Percentiles rank a stretch among this genome's conserved stretches.
Evolutionary conservation across 2,888 invertebrate genomes (phyloP).

Genomic region (Mythimna loreyi): DNA sequence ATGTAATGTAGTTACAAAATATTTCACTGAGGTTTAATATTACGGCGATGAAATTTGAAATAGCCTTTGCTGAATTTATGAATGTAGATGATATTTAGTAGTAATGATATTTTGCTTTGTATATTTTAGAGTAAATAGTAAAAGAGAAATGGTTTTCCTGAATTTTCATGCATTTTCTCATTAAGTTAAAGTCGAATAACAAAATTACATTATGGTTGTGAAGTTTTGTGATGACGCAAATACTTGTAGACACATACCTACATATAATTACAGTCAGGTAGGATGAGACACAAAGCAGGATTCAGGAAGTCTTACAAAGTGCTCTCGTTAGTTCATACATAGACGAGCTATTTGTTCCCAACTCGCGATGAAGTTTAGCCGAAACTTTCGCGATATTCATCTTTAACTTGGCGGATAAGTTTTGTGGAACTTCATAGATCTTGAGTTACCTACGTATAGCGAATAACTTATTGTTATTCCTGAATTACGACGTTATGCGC

Average conservation of each 20-base stretch:
- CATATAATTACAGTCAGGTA: background rate
- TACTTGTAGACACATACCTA: slow-evolving; percentile 31
- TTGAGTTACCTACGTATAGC: slow-evolving; percentile 65
- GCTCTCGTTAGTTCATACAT: slow-evolving; percentile 71
- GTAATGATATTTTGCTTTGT: slow-evolving; percentile 19
- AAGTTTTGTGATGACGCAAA: slow-evolving; percentile 20
- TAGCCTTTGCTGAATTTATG: slow-evolving; percentile 20
- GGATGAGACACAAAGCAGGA: slow-evolving; percentile 56
- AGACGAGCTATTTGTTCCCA: slow-evolving; percentile 60
- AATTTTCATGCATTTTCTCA: slow-evolving; percentile 13
- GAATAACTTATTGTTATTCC: slow-evolving; percentile 62
- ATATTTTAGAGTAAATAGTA: slow-evolving; percentile 9
- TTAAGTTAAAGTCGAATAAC: slow-evolving; percentile 14
- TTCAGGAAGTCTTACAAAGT: slow-evolving; percentile 63
- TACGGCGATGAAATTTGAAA: slow-evolving; percentile 19
- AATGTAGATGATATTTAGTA: slow-evolving; percentile 4
- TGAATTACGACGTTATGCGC: slow-evolving; percentile 46
- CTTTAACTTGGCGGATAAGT: slow-evolving; percentile 66
- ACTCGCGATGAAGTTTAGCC: slow-evolving; percentile 69
- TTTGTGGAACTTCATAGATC: slow-evolving; percentile 67
- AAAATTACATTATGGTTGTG: slow-evolving; percentile 13
- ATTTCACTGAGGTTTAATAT: slow-evolving; percentile 26
- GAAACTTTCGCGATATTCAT: slow-evolving; percentile 78
- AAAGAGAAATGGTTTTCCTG: background rate
- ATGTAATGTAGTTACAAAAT: slow-evolving; percentile 31